Conservation (phyloP, 2,113 vertebrate species). For the Heloderma charlesbogerti region DNA sequence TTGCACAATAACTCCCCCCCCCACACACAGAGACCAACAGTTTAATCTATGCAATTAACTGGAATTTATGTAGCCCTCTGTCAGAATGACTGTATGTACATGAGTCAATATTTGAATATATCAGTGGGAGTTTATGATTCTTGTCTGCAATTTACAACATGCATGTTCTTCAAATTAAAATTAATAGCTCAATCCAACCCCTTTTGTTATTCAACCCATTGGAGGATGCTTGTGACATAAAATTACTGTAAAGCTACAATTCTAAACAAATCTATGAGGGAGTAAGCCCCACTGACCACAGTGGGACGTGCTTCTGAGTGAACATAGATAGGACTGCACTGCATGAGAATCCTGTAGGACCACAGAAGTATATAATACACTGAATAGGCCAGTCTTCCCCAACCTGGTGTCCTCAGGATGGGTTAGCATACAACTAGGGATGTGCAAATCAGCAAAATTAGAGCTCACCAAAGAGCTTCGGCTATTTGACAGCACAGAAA, state of each 20-base stretch:
- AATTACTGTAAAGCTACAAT: background rate
- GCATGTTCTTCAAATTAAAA: background rate
- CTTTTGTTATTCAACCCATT: background rate
- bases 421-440: too few species aligned
- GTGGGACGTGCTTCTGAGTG: background rate
- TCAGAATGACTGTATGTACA: conserved; percentile 49
- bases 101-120: conserved; percentile 39
- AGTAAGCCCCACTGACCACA: background rate
- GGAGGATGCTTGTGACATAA: background rate
- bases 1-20: conserved; percentile 51
- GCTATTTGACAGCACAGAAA: too few species aligned
- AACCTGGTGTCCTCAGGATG: too few species aligned
- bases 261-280: background rate
- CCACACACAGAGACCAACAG: conserved; percentile 18
- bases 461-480: too few species aligned
- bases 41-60: conserved; percentile 55
- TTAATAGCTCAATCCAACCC: background rate
- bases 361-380: background rate
- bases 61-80: conserved; percentile 46
- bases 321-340: background rate
- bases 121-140: conserved; percentile 36
- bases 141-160: conserved; percentile 25
- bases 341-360: background rate
- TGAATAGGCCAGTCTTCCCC: too few species aligned
- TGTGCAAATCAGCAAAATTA: too few species aligned